phyloP scores from a whole-genome alignment of 2,113 vertebrate species.

The Gallinago paraguaiae region DNA sequence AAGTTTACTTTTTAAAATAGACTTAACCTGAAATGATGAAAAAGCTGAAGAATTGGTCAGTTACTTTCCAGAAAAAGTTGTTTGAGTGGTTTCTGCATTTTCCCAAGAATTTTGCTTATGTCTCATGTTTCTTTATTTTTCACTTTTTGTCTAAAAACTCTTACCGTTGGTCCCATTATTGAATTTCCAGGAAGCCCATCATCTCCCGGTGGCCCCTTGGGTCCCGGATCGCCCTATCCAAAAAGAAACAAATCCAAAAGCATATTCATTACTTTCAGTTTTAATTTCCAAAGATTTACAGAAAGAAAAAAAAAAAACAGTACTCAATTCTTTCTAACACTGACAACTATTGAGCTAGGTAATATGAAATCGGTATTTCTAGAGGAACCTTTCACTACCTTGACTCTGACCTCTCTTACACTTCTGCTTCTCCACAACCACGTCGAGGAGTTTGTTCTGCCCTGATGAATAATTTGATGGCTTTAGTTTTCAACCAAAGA shows the following conservation, averaged over 20 bases:
- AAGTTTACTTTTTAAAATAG: background rate
- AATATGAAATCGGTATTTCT: background rate
- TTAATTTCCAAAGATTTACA: background rate
- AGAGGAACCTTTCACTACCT: background rate
- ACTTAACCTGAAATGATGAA: background rate
- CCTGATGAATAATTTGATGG: background rate
- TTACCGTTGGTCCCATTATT: conserved; percentile 72
- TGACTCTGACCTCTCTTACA: background rate
- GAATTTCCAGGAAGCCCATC: conserved; percentile 69
- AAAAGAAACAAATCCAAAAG: background rate
- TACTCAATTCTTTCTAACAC: background rate
- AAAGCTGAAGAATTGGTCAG: background rate
- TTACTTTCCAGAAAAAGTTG: background rate
- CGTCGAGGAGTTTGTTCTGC: background rate
- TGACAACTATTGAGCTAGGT: background rate
- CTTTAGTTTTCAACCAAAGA: background rate
- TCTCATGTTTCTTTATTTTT: background rate
- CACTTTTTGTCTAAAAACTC: background rate
- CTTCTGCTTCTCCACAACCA: background rate
- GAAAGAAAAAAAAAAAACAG: background rate
- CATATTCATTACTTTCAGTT: background rate
- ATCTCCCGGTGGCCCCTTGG: conserved; percentile 46
- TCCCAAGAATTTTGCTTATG: background rate
- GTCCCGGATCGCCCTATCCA: conserved; percentile 69
- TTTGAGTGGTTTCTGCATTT: background rate